Evolutionary conservation across 2,888 invertebrate species (phyloP).

Genomic region (Tetranychus piercei): DNA sequence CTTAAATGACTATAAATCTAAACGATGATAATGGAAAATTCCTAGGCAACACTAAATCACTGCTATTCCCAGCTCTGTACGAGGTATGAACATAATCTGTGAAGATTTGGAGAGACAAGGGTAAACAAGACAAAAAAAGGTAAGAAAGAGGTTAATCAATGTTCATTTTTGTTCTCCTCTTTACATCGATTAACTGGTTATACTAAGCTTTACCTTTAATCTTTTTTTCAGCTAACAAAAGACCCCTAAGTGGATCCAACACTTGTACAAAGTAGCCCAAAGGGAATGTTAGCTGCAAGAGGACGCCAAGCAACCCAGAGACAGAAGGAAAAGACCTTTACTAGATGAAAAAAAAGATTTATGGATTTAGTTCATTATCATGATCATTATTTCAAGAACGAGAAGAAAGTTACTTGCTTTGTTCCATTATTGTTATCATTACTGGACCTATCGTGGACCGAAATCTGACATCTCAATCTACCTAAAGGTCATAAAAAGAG

Average conservation of each 20-base stretch:
- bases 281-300: background rate
- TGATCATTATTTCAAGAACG: background rate
- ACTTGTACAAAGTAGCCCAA: background rate
- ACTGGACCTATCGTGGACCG: background rate
- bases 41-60: background rate
- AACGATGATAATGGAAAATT: background rate
- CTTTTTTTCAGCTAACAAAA: background rate
- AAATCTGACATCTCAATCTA: slow-evolving; percentile 1
- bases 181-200: background rate
- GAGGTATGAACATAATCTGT: background rate
- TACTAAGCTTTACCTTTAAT: background rate
- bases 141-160: background rate
- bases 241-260: background rate
- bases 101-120: background rate
- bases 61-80: background rate
- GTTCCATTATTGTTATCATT: background rate
- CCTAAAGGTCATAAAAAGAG: background rate
- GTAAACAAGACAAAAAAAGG: background rate
- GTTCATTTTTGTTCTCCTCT: background rate
- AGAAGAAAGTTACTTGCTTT: background rate
- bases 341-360: background rate
- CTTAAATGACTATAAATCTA: background rate
- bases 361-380: background rate
- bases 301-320: background rate
- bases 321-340: background rate